A percentile compares a stretch with the other conserved stretches of the same genome.
Conservation (phyloP, 2,888 invertebrate species). For the Cremastobaeus sp. region DNA sequence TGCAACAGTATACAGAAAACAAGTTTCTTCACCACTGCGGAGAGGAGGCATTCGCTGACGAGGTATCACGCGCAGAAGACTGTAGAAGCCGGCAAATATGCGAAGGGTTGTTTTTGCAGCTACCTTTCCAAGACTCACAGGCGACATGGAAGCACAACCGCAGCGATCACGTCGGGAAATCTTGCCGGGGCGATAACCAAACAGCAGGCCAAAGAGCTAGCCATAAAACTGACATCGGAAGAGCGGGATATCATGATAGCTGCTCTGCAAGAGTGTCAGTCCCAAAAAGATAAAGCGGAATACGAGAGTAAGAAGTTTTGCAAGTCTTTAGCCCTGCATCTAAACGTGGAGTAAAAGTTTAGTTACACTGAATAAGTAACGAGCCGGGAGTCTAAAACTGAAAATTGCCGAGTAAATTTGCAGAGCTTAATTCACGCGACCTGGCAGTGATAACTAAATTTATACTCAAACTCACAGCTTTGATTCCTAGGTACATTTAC, state of each 20-base stretch:
- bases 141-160: slow-evolving; percentile 61
- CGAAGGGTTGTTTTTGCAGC: not conserved
- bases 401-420: too few relatives aligned
- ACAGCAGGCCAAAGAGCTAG: slow-evolving; percentile 86
- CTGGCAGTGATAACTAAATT: slow-evolving; percentile 31
- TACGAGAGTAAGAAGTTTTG: slow-evolving; percentile 83
- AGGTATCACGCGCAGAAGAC: not conserved
- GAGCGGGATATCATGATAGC: slow-evolving; percentile 84
- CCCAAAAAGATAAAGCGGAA: slow-evolving; percentile 86
- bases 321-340: too few relatives aligned
- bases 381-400: not conserved
- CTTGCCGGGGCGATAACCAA: slow-evolving; percentile 80
- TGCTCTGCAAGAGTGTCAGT: slow-evolving; percentile 87
- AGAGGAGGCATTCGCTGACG: slow-evolving; percentile 9
- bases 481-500: slow-evolving; percentile 9
- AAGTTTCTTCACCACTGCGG: slow-evolving; percentile 1
- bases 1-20: slow-evolving; percentile 22
- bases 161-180: slow-evolving; percentile 53
- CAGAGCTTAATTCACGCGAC: too few relatives aligned
- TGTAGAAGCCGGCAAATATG: not conserved
- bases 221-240: slow-evolving; percentile 85
- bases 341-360: slow-evolving; percentile 18
- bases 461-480: not conserved
- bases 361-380: not conserved
- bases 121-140: slow-evolving; percentile 18